Conservation (phyloP, 2,888 invertebrate species). For the Rhodophaea formosa region DNA sequence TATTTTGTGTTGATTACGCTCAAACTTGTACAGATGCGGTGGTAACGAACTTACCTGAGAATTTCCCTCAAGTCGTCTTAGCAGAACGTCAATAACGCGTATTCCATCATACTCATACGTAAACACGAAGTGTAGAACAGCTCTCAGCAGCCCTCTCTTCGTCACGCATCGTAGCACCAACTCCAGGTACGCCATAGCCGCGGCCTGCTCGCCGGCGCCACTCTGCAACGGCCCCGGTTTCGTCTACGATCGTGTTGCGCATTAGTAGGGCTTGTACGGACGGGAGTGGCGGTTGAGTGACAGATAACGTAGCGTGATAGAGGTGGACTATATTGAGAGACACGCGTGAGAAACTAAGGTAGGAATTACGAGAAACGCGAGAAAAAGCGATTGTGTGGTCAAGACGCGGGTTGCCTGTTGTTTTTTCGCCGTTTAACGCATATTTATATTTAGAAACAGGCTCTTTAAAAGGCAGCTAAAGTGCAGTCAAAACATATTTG, state of each 20-base stretch:
- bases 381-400: no score
- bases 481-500: no score
- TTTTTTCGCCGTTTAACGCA: no score
- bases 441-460: no score
- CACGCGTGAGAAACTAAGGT: no score
- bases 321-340: no score
- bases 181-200: constrained; percentile 96
- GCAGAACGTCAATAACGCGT: constrained; percentile 89
- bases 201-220: constrained; percentile 92
- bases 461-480: no score
- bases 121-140: constrained; percentile 92
- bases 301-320: constrained; percentile 29
- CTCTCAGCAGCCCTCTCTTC: constrained; percentile 89
- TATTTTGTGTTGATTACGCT: no score
- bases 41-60: constrained; percentile 81
- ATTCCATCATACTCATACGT: constrained; percentile 92
- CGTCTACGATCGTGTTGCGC: constrained; percentile 59
- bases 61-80: constrained; percentile 88
- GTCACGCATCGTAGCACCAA: constrained; percentile 93
- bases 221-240: constrained; percentile 85
- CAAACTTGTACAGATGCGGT: no score
- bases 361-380: no score
- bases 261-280: constrained; percentile 50
- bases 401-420: no score
- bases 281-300: constrained; percentile 52